Evolutionary conservation across 1,140 invertebrate species (phyloP).

Genomic region (Temnothorax nylanderi): DNA sequence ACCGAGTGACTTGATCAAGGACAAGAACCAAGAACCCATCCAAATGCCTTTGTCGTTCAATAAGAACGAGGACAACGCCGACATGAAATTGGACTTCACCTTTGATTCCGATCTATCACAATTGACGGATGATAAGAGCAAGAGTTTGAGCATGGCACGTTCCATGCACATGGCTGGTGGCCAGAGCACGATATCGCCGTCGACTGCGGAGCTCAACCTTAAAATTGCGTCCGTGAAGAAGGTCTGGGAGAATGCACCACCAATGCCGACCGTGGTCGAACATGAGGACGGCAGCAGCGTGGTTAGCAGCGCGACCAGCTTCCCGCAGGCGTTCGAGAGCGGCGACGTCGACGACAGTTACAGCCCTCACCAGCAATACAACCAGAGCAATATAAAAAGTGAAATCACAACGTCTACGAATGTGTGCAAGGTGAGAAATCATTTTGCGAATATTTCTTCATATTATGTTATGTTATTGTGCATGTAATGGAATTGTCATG

Average conservation of each 20-base stretch:
- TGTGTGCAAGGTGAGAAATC: conserved; percentile 89
- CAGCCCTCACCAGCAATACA: conserved; percentile 84
- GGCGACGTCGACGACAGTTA: conserved; percentile 86
- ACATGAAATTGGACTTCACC: conserved; percentile 96
- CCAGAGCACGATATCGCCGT: conserved; percentile 89
- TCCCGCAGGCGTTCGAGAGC: conserved; percentile 86
- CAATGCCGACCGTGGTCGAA: conserved; percentile 90
- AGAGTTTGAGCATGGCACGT: conserved; percentile 88
- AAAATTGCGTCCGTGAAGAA: conserved; percentile 98
- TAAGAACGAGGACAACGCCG: conserved; percentile 92
- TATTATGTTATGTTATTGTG: conserved; percentile 62
- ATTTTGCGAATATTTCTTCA: conserved; percentile 66
- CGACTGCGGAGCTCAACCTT: conserved; percentile 95
- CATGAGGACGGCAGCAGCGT: conserved; percentile 86
- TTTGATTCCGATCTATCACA: conserved; percentile 93
- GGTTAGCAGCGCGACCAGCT: conserved; percentile 84
- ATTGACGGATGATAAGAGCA: conserved; percentile 91
- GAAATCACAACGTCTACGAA: conserved; percentile 87
- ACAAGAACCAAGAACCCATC: conserved; percentile 86
- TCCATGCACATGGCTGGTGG: conserved; percentile 88
- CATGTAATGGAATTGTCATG: conserved; percentile 55
- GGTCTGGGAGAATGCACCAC: conserved; percentile 92
- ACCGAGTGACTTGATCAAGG: conserved; percentile 87
- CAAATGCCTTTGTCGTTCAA: conserved; percentile 88
- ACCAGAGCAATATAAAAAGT: conserved; percentile 84